Percentiles rank a stretch among this genome's conserved stretches.
Conservation (phyloP, 2,888 invertebrate genomes). For the Pandemis heparana region DNA sequence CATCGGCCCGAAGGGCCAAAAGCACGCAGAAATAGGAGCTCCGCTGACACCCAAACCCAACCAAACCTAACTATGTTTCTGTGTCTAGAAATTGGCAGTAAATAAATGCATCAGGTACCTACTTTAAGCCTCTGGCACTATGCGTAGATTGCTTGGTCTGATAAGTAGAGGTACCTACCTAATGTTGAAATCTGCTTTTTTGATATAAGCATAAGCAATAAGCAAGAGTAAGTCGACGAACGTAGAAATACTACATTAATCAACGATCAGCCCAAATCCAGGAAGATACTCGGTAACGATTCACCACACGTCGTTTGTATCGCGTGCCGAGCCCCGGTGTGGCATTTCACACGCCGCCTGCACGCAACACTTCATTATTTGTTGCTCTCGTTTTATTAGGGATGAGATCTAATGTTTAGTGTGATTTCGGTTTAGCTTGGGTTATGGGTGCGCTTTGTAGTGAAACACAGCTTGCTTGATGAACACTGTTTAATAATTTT, state of each 20-base stretch:
- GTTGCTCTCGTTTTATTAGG: slow-evolving; percentile 17
- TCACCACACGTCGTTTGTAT: slow-evolving; percentile 52
- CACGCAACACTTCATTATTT: slow-evolving; percentile 61
- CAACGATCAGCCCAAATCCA: slow-evolving; percentile 34
- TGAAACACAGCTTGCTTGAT: too few species aligned
- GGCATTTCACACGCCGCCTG: slow-evolving; percentile 70
- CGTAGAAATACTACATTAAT: slow-evolving; percentile 44
- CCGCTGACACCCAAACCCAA: too few species aligned
- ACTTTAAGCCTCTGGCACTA: too few species aligned
- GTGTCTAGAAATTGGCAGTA: too few species aligned
- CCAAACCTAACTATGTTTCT: too few species aligned
- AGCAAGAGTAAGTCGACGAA: not conserved
- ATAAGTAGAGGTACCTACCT: too few species aligned
- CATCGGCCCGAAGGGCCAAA: too few species aligned
- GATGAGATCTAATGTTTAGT: slow-evolving; percentile 6
- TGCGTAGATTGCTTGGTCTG: too few species aligned
- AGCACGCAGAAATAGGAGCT: too few species aligned
- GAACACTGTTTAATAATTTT: too few species aligned
- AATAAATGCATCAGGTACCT: too few species aligned
- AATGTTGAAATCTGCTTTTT: too few species aligned
- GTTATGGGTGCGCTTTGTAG: not conserved
- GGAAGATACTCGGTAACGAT: slow-evolving; percentile 10
- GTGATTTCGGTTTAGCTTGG: not conserved
- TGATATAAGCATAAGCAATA: not conserved
- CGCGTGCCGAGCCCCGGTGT: slow-evolving; percentile 74